A percentile compares a stretch with the other conserved stretches of the same genome.
Conservation (phyloP, 2,888 invertebrate species). For the Pheosia gnoma region DNA sequence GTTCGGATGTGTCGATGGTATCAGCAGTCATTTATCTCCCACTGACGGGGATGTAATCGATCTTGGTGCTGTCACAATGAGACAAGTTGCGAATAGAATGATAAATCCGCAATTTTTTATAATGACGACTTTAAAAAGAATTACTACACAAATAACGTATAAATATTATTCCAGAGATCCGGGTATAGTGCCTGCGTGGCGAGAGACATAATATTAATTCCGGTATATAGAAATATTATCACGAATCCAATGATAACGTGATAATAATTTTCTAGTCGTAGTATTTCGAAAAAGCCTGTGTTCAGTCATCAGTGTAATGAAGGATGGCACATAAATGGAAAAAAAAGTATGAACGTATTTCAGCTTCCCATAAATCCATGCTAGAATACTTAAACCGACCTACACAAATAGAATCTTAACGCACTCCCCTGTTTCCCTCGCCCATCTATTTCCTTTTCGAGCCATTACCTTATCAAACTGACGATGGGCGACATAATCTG, state of each 20-base stretch:
- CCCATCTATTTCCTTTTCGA: background rate
- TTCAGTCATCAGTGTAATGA: background rate
- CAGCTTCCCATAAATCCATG: background rate
- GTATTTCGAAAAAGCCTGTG: too few relatives aligned
- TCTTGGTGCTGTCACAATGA: slow-evolving; percentile 1
- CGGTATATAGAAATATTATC: too few relatives aligned
- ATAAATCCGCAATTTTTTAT: background rate
- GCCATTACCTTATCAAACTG: background rate
- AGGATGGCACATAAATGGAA: background rate
- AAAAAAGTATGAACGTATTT: background rate
- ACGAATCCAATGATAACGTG: background rate
- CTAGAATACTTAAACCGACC: background rate
- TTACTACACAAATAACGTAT: too few relatives aligned
- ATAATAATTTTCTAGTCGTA: too few relatives aligned
- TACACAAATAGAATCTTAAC: background rate
- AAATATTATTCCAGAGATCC: too few relatives aligned
- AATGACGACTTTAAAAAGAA: background rate
- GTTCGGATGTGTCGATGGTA: slow-evolving; percentile 1
- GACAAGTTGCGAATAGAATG: background rate
- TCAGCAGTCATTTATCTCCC: slow-evolving; percentile 1
- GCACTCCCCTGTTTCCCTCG: background rate
- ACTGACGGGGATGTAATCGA: slow-evolving; percentile 1
- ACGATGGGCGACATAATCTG: background rate
- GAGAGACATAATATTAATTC: too few relatives aligned
- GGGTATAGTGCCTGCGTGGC: too few relatives aligned